Evolutionary conservation across 2,888 invertebrate genomes (phyloP), one percentile per base, ranked within the genome.

Genomic region (Dione vanillae): DNA sequence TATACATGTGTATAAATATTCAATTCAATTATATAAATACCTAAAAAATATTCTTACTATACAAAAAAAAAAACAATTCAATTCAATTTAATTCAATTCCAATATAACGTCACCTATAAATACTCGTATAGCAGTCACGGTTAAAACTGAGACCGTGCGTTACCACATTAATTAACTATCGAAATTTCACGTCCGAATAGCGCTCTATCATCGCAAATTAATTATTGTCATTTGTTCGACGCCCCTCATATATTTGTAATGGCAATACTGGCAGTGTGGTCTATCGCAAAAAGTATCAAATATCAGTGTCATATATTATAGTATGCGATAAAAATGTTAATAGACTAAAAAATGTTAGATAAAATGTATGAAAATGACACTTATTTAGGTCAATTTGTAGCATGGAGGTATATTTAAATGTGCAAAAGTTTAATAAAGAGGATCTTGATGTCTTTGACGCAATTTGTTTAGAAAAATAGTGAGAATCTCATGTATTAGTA

Each of bases 201-300:
- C 45, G 27, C 61, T 68, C 67, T 45, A 58, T 62, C 41, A 51
- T 61, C 67, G 67, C 61, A 65, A 65, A 49, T 45, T 56, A 58
- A 66, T 70, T 61, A 65, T 71, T 56, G 37, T 43, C 58, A 64
- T 68, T 71, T 65, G 54, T 70, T 67, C n/a, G 20, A 75, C 75
- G 75, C 74, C 75, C 74, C 74, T 56, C 72, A 56, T 56, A 73
- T 65, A 61, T 45, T 16, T 0, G 61, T 73, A 65, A 65, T 59
- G 58, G 64, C 43, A 43, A 45, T 71, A 47, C 69, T 56, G 56
- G 37, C 56, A 49, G 73, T 74, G 75, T 69, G 75, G 74, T 65
- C 73, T 68, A 65, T 73, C 67, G 56, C 73, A 74, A 74, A 72
- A 73, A 70, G 66, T 75, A 54, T 75, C 75, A 62, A 27, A 67